phyloP scores from a whole-genome alignment of 1,140 invertebrate species.

The Sarcophaga peregrina region DNA sequence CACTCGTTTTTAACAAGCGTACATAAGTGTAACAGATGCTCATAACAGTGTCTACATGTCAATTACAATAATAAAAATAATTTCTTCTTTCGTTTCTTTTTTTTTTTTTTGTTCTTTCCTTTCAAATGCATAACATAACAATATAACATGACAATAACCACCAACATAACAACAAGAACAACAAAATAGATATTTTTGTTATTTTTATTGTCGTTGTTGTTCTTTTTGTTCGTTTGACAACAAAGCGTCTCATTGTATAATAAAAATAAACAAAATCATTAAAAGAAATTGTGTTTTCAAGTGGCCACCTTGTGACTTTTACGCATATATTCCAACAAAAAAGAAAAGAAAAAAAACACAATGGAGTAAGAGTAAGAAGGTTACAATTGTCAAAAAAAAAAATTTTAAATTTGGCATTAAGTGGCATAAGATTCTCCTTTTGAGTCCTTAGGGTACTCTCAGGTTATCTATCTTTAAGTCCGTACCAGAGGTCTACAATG shows the following conservation, averaged over 20 bases:
- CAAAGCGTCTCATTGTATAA: too few relatives aligned
- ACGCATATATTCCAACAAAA: not conserved
- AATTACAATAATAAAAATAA: slow-evolving; percentile 13
- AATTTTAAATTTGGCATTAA: not conserved
- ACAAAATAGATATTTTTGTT: not conserved
- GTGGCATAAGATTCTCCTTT: not conserved
- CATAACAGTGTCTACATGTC: slow-evolving; percentile 13
- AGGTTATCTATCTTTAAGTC: too few relatives aligned
- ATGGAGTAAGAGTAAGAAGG: not conserved
- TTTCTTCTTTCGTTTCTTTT: too few relatives aligned
- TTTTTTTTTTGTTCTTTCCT: too few relatives aligned
- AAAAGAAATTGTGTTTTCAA: not conserved
- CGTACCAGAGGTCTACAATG: too few relatives aligned
- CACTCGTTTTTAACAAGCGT: too few relatives aligned
- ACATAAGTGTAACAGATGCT: not conserved
- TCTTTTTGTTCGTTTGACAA: not conserved
- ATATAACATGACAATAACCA: too few relatives aligned
- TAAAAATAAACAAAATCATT: not conserved
- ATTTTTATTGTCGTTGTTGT: not conserved
- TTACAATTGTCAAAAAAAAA: not conserved
- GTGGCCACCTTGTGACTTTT: slow-evolving; percentile 9
- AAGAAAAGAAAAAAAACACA: not conserved
- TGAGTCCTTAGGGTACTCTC: not conserved
- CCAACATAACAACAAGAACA: not conserved
- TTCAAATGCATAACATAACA: too few relatives aligned